Conservation (phyloP, 1,140 invertebrate species). For the Calosoma granatense region DNA sequence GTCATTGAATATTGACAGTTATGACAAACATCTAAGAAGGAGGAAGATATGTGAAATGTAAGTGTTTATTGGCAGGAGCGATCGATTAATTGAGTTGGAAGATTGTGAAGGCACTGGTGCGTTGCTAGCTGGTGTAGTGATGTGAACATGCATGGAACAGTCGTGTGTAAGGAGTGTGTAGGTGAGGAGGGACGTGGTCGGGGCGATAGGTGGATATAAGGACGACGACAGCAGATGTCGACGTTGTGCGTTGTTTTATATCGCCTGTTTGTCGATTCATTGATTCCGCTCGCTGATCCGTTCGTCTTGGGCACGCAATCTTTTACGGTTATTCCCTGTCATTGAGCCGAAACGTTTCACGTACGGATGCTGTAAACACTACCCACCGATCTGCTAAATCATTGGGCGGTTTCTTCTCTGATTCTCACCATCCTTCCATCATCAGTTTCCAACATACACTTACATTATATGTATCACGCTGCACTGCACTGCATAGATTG, state of each 20-base stretch:
- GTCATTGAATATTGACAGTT: too few relatives aligned
- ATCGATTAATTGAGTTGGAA: not conserved
- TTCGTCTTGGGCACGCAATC: not conserved
- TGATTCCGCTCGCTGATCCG: not conserved
- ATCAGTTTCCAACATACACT: too few relatives aligned
- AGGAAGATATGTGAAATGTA: too few relatives aligned
- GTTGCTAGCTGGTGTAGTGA: not conserved
- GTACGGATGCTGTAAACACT: not conserved
- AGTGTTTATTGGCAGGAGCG: too few relatives aligned
- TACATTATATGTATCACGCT: too few relatives aligned
- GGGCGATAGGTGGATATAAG: too few relatives aligned
- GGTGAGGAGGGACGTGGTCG: not conserved
- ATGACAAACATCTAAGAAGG: too few relatives aligned
- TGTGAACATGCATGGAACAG: not conserved
- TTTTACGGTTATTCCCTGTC: not conserved
- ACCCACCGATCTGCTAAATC: too few relatives aligned
- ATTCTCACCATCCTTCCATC: too few relatives aligned
- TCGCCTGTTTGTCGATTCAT: not conserved
- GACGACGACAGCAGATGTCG: not conserved
- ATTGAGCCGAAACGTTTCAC: not conserved
- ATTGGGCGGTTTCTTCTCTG: too few relatives aligned
- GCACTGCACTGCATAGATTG: too few relatives aligned
- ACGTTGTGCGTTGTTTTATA: not conserved
- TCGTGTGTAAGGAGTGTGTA: not conserved
- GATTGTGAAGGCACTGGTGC: not conserved